These are phyloP conservation scores for Leptoclinus maculatus DNA, from an alignment of 2,797 vertebrate species.

Conservation along the genomic window DNA sequence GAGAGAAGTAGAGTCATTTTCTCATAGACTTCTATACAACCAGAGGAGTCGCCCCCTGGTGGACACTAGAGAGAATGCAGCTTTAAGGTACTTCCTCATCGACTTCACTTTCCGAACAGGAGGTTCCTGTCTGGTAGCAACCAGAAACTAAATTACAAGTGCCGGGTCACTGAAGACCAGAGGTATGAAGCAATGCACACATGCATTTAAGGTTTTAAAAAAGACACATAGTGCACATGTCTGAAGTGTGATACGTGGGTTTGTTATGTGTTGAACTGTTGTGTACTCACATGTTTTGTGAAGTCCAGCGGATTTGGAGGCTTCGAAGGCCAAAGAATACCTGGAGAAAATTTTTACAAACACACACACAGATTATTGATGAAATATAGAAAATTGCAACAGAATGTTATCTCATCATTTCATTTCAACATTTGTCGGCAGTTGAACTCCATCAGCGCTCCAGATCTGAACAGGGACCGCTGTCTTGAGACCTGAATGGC, in stretches of 20 bases:
- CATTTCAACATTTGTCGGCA: not conserved
- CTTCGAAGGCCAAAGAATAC: constrained; percentile 15
- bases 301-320: constrained; percentile 70
- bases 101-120: too few species aligned
- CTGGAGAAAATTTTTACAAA: constrained; percentile 16
- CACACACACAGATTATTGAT: not conserved
- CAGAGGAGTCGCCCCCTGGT: too few species aligned
- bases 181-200: not conserved
- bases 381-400: not conserved
- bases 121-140: too few species aligned
- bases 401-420: not conserved
- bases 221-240: not conserved
- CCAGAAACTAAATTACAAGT: too few species aligned
- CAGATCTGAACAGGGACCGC: not conserved
- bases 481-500: not conserved
- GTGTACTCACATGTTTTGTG: constrained; percentile 76
- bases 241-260: not conserved
- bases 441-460: not conserved
- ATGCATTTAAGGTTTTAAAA: not conserved
- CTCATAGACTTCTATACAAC: too few species aligned
- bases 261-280: not conserved
- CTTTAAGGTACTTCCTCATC: too few species aligned
- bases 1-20: too few species aligned
- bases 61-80: too few species aligned
- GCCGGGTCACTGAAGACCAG: not conserved